Conservation (phyloP, 2,797 vertebrate genomes). For the Thalassophryne amazonica region DNA sequence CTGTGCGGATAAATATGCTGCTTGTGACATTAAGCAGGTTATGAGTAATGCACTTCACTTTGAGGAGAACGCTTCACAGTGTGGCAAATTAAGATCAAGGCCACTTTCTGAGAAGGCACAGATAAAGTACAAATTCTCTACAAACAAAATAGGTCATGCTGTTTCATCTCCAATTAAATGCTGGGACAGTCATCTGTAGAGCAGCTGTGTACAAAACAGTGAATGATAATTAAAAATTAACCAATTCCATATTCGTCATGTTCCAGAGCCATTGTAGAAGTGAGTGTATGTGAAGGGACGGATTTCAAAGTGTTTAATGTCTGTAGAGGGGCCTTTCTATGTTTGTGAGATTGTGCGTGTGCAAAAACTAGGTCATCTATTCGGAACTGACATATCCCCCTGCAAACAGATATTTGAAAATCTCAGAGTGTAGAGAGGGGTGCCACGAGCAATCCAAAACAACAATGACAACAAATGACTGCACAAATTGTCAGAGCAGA, state of each 20-base stretch:
- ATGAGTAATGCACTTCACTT: constrained; percentile 38
- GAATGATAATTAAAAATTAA: constrained; percentile 75
- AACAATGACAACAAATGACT: constrained; percentile 65
- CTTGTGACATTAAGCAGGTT: constrained; percentile 50
- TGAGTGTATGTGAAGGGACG: constrained; percentile 40
- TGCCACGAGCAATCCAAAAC: constrained; percentile 62
- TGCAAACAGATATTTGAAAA: constrained; percentile 78
- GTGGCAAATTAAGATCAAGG: constrained; percentile 71
- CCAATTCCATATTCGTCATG: constrained; percentile 69
- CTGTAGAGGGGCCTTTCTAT: constrained; percentile 56
- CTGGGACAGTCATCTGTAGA: constrained; percentile 56
- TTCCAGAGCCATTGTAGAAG: constrained; percentile 48
- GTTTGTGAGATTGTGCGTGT: constrained; percentile 61
- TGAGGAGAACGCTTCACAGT: constrained; percentile 36
- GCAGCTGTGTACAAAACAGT: constrained; percentile 59
- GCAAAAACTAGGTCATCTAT: constrained; percentile 82
- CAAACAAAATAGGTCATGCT: constrained; percentile 82
- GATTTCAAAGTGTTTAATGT: constrained; percentile 44
- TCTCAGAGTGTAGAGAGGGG: constrained; percentile 63
- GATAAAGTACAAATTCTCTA: constrained; percentile 70
- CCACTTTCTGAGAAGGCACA: constrained; percentile 69
- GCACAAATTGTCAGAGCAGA: constrained; percentile 64
- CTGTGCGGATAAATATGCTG: constrained; percentile 46
- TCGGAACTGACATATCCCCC: constrained; percentile 77
- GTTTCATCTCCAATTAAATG: constrained; percentile 81